Percentiles rank a stretch among this genome's conserved stretches.
Evolutionary conservation across 1,140 invertebrate species (phyloP).

Genomic region (Helicoverpa armigera): DNA sequence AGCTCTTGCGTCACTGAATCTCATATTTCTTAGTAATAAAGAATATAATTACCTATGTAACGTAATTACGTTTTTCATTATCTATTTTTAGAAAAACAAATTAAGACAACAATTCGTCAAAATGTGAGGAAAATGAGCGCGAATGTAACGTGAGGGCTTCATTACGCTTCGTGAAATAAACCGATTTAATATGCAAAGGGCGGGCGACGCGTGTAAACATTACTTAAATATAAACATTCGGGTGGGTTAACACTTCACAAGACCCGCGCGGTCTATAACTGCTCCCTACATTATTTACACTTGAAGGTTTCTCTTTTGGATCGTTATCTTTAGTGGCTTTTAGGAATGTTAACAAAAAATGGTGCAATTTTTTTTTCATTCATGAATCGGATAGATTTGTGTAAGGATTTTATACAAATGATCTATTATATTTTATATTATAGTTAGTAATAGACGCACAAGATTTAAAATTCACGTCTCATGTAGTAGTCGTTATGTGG

Average conservation of each 20-base stretch:
- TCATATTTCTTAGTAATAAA: no score
- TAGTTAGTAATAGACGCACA: no score
- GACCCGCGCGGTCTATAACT: not conserved
- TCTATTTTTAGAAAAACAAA: not conserved
- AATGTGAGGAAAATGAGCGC: not conserved
- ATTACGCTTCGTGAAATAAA: conserved; percentile 34
- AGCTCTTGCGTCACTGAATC: no score
- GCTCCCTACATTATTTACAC: conserved; percentile 26
- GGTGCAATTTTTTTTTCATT: no score
- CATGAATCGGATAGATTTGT: no score
- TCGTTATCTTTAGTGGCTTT: conserved; percentile 23
- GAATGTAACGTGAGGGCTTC: conserved; percentile 9
- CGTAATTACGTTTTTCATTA: no score
- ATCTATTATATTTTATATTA: no score
- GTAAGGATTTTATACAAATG: no score
- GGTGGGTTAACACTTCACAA: conserved; percentile 10
- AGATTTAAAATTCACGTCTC: no score
- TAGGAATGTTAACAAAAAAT: no score
- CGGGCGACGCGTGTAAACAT: conserved; percentile 23
- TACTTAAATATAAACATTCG: conserved; percentile 33
- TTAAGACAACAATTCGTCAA: not conserved
- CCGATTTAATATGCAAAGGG: conserved; percentile 42
- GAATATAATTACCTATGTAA: no score
- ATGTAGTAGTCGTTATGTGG: no score
- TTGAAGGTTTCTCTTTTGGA: conserved; percentile 17